phyloP scores from a whole-genome alignment of 1,140 invertebrate species.

The Augochlora pura region DNA sequence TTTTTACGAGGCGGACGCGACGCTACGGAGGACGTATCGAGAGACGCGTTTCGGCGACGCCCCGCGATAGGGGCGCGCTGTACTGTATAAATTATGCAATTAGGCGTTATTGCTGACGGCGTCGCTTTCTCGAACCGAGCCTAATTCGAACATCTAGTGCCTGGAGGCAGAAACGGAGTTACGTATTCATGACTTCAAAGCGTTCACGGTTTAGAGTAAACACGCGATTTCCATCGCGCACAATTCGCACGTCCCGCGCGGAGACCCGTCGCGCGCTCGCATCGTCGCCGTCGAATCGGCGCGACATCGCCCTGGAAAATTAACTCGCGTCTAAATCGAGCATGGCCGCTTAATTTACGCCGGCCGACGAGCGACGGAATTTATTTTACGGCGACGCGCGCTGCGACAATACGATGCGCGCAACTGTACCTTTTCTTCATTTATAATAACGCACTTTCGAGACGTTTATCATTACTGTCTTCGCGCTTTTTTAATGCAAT shows the following conservation, averaged over 20 bases:
- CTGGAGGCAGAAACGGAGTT: constrained; percentile 23
- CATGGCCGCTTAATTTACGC: constrained; percentile 28
- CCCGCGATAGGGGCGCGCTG: constrained; percentile 34
- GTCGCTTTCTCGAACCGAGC: constrained; percentile 46
- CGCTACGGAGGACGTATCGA: too few species aligned
- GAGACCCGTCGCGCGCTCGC: neutral
- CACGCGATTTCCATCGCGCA: constrained; percentile 14
- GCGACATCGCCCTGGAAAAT: neutral
- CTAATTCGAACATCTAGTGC: constrained; percentile 52
- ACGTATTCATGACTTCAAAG: constrained; percentile 37
- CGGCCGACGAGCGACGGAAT: constrained; percentile 9
- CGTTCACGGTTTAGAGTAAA: constrained; percentile 2
- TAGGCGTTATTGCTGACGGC: constrained; percentile 35
- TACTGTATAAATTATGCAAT: constrained; percentile 58
- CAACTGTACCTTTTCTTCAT: too few species aligned
- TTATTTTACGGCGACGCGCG: constrained; percentile 41
- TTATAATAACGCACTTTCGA: too few species aligned
- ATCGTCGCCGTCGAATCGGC: neutral
- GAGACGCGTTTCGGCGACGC: constrained; percentile 22
- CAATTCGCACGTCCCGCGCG: neutral
- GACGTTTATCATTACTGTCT: too few species aligned
- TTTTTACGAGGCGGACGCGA: too few species aligned
- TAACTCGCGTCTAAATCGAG: constrained; percentile 18
- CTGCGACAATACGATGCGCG: too few species aligned
- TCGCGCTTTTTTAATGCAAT: too few species aligned